Evolutionary conservation across 2,113 vertebrate species (phyloP).

Genomic region (Eudyptes chrysolophus): DNA sequence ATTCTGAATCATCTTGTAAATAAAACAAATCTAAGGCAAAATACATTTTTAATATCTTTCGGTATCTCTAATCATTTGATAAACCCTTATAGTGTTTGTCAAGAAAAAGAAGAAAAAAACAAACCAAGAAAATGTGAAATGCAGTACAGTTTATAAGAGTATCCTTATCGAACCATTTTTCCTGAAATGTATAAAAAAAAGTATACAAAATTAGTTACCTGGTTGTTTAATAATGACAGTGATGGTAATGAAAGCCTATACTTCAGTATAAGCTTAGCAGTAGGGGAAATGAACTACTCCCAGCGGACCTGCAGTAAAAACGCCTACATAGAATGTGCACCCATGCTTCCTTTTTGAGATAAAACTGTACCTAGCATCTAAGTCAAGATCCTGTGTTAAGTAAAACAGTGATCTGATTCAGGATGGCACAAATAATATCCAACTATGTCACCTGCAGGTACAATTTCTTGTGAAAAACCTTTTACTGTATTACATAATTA

Average conservation of each 20-base stretch:
- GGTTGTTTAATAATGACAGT: background rate
- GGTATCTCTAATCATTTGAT: background rate
- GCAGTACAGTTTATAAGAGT: background rate
- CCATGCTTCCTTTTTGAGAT: background rate
- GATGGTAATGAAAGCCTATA: background rate
- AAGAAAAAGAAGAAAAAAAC: background rate
- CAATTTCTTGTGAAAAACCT: background rate
- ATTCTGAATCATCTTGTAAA: background rate
- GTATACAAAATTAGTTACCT: background rate
- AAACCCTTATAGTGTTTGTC: fast-evolving
- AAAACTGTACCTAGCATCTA: background rate
- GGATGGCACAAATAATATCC: background rate
- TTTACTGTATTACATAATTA: background rate
- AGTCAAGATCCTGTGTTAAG: background rate
- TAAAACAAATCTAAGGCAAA: background rate
- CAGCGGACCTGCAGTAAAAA: background rate
- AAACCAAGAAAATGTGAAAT: background rate
- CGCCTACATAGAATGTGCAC: too few relatives aligned
- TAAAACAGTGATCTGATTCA: background rate
- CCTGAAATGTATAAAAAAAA: background rate
- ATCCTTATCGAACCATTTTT: background rate
- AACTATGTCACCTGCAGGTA: background rate
- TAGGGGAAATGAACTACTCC: background rate
- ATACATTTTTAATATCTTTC: background rate
- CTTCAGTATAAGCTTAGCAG: background rate